Conservation (phyloP, 2,888 invertebrate genomes). For the Deilephila porcellus region DNA sequence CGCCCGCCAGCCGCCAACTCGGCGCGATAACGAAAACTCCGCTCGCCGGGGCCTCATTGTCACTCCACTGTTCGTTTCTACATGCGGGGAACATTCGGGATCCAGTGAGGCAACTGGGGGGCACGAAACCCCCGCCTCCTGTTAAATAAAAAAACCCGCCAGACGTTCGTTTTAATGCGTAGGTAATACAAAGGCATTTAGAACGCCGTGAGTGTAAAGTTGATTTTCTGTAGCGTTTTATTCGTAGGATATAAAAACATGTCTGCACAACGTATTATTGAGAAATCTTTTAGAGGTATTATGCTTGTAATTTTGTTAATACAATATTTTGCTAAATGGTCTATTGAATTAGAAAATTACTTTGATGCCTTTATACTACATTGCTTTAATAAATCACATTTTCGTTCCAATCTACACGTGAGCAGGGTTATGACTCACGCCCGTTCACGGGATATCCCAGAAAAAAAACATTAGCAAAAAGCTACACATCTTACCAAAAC, state of each 20-base stretch:
- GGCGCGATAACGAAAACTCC: slow-evolving; percentile 67
- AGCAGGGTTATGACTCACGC: no score
- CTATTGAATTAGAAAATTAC: not conserved
- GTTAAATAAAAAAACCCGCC: not conserved
- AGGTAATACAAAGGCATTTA: slow-evolving; percentile 3
- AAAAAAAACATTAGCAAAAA: no score
- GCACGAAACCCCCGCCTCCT: not conserved
- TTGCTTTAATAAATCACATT: no score
- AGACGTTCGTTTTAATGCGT: slow-evolving; percentile 1
- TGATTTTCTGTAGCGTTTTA: not conserved
- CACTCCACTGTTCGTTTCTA: slow-evolving; percentile 39
- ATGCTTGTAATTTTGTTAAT: not conserved
- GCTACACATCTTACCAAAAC: no score
- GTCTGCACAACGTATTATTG: not conserved
- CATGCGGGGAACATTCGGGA: slow-evolving; percentile 7
- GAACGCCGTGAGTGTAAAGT: not conserved
- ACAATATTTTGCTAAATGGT: not conserved
- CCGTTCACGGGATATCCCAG: no score
- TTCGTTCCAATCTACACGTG: no score
- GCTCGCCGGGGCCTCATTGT: slow-evolving; percentile 55
- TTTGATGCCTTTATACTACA: no score
- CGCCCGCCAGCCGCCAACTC: slow-evolving; percentile 43
- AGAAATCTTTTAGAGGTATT: not conserved
- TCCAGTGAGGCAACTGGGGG: not conserved
- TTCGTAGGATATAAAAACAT: not conserved